Evolutionary conservation across 2,797 vertebrate genomes (phyloP), one percentile per base, ranked within the genome.

Genomic region (Siniperca undulata): DNA sequence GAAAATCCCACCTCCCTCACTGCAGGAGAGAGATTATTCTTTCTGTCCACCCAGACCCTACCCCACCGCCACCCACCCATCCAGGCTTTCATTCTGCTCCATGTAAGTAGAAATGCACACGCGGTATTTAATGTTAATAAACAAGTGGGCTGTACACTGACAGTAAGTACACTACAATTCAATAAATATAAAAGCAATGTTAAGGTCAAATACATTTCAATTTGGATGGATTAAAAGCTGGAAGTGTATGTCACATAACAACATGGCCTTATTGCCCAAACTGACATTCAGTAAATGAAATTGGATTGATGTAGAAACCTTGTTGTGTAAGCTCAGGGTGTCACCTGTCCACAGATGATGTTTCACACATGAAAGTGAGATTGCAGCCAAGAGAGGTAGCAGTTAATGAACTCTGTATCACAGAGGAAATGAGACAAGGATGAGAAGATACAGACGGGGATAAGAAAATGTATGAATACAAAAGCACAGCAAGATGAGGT

Each of bases 11-110:
- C 82, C 85, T 85, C 82, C 70, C 22, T 89, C 85, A 70, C 89
- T 89, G 85, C 80, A 85, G 88, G 91, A 81, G 71, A 85, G 88
- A 92, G 91, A 93, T 94, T 92, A 92, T 84, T 70, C 85, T 84
- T 70, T 88, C 80, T 73, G 74, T 80, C 79, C 85, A 75, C 59
- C 62, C 42, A 36, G 44, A 27, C 53, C 70, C 36, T 46, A 36
- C 52, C 62, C 22, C 27, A 71, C 58, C 19, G 1, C 70, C 86
- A 77, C 65, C 82, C 83, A 77, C 56, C 66, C 77, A 38, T 52
- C 55, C 36, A 65, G 64, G 78, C 72, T 83, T 84, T 80, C 42
- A 80, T 70, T 87, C 71, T 53, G 58, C 70, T 66, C 65, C 24
- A 24, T 67, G 44, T 71, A 73, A 79, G 77, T 48, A 73, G 69